A percentile compares a stretch with the other conserved stretches of the same genome.
Conservation (phyloP, 1,140 invertebrate species). For the Megalopta genalis region DNA sequence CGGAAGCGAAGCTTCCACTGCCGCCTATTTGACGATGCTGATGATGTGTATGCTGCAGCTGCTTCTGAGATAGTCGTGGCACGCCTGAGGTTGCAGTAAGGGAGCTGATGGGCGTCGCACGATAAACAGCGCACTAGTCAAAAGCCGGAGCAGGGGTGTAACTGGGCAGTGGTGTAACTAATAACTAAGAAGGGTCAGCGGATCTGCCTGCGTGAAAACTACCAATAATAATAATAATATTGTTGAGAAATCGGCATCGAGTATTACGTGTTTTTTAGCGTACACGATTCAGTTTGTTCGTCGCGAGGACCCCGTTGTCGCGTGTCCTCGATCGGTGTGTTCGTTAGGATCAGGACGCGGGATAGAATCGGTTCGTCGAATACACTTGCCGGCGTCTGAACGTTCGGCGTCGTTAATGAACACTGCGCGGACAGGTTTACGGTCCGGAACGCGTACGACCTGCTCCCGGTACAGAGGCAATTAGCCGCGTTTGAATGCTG, state of each 20-base stretch:
- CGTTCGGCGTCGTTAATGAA: neutral
- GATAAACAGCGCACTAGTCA: constrained; percentile 65
- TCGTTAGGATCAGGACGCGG: neutral
- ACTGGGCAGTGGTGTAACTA: neutral
- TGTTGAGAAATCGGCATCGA: constrained; percentile 27
- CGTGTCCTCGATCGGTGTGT: constrained; percentile 3
- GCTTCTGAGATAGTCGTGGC: constrained; percentile 69
- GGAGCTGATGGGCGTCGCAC: constrained; percentile 57
- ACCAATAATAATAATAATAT: constrained; percentile 13
- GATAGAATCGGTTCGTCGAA: constrained; percentile 1
- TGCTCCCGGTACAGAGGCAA: neutral
- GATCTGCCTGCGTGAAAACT: neutral
- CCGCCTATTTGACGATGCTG: constrained; percentile 55
- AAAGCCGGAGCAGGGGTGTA: constrained; percentile 21
- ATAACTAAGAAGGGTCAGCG: neutral
- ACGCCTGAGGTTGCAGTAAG: constrained; percentile 53
- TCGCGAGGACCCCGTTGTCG: neutral
- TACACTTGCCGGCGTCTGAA: neutral
- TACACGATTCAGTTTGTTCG: constrained; percentile 10
- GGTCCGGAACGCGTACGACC: neutral
- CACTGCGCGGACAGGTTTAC: neutral
- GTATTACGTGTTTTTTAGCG: constrained; percentile 41
- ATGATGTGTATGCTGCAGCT: constrained; percentile 61
- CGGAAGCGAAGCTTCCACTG: constrained; percentile 50
- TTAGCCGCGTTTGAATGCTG: constrained; percentile 1